Base-by-base conservation (phyloP, 2,888 invertebrate species). In the Graphium colonna region DNA sequence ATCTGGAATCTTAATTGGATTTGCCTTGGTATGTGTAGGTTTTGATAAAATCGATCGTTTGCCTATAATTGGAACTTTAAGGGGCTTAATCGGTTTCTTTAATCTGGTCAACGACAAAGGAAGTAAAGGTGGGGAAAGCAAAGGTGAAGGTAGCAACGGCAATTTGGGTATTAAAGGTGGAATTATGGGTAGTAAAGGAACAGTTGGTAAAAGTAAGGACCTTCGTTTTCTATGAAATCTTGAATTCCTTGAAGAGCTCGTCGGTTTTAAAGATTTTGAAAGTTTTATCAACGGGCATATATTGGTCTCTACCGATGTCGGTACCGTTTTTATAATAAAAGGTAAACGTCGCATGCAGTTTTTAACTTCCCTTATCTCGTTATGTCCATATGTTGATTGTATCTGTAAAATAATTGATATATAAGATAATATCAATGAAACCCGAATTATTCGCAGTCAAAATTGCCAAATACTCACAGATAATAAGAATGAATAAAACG, bases 381-480 rank as follows among this genome's bases (percentile, higher is more conserved):
- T 33, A n/a, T 47, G 16, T 13, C 48, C 39, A n/a, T 16, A 18
- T 21, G 44, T n/a, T n/a, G 44, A 10, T 16, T 45, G 44, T 40
- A 54, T 10, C 53, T 54, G 53, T n/a, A 46, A 54, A 48, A 49
- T n/a, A 36, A n/a, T n/a, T n/a, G n/a, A n/a, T n/a, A n/a, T n/a
- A n/a, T n/a, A n/a, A n/a, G n/a, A n/a, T n/a, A n/a, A n/a, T n/a
- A n/a, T n/a, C n/a, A n/a, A n/a, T n/a, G n/a, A n/a, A n/a, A n/a
- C n/a, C n/a, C n/a, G n/a, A n/a, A n/a, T n/a, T n/a, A n/a, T n/a
- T n/a, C n/a, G n/a, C n/a, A n/a, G n/a, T n/a, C n/a, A n/a, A n/a
- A n/a, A n/a, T n/a, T n/a, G n/a, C n/a, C n/a, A n/a, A n/a, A n/a
- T n/a, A n/a, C n/a, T n/a, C n/a, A n/a, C n/a, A n/a, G n/a, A n/a